phyloP scores from a whole-genome alignment of 2,797 vertebrate genomes.

The Hapalemur alaotrensis region DNA sequence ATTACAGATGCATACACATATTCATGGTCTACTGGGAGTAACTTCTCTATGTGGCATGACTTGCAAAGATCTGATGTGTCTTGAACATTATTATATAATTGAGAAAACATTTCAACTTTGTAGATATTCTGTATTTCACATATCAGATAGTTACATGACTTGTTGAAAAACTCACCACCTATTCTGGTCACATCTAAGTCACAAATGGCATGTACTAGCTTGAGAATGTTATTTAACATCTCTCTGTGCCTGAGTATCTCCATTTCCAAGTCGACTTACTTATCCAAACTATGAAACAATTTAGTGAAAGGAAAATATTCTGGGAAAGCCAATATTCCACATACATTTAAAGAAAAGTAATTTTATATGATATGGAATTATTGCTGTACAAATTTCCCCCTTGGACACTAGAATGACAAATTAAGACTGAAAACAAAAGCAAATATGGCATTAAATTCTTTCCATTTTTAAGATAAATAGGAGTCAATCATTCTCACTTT shows the following conservation, averaged over 20 bases:
- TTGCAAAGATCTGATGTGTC: background rate
- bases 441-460: conserved; percentile 16
- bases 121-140: background rate
- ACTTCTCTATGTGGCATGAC: background rate
- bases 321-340: conserved; percentile 1
- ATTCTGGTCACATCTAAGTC: background rate
- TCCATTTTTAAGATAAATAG: conserved; percentile 1
- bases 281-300: background rate
- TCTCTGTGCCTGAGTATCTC: conserved; percentile 5
- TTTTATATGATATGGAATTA: background rate
- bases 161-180: background rate
- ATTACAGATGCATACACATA: conserved; percentile 49
- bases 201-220: background rate
- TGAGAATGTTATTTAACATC: conserved; percentile 10
- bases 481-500: conserved; percentile 8
- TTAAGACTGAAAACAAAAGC: background rate
- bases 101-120: background rate
- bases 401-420: conserved; percentile 6
- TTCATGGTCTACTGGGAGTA: background rate
- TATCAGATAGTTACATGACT: background rate
- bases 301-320: conserved; percentile 8
- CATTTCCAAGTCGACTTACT: conserved; percentile 35
- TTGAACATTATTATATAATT: background rate
- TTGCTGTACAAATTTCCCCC: background rate
- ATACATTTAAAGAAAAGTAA: background rate